A percentile compares a stretch with the other conserved stretches of the same genome.
phyloP scores from a whole-genome alignment of 2,888 invertebrate species.

The Plagiodera versicolora region DNA sequence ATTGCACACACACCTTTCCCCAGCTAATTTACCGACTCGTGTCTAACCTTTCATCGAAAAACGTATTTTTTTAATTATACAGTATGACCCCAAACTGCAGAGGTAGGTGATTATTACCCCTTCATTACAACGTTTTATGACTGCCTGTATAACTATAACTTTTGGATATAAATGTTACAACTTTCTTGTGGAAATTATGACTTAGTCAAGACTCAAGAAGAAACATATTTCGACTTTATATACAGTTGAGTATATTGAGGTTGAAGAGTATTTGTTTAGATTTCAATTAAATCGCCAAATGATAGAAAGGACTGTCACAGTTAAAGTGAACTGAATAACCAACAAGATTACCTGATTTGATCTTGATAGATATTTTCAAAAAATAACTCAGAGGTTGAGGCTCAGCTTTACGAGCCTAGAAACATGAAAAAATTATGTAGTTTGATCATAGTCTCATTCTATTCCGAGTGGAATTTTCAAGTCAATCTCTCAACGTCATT shows the following conservation, averaged over 20 bases:
- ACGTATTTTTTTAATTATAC: constrained; percentile 14
- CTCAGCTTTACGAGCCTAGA: no score
- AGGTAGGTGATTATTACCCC: constrained; percentile 24
- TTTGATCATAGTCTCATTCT: no score
- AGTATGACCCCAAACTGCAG: constrained; percentile 6
- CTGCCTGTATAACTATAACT: constrained; percentile 17
- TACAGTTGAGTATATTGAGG: background rate
- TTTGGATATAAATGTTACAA: constrained; percentile 21
- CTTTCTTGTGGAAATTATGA: constrained; percentile 19
- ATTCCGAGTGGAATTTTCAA: no score
- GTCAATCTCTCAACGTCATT: no score
- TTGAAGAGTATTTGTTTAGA: no score
- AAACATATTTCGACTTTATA: background rate
- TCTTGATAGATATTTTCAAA: no score
- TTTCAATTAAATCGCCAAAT: no score
- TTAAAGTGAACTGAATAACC: no score
- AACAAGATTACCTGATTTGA: no score
- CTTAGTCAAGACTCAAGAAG: background rate
- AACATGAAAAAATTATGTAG: no score
- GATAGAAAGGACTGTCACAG: no score
- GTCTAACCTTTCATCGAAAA: constrained; percentile 14
- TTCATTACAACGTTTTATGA: constrained; percentile 21
- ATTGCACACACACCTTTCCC: constrained; percentile 5
- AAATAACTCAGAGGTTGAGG: no score
- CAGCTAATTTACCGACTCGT: constrained; percentile 15